Evolutionary conservation across 35 echinoderm and acorn worm species (phyloP).

Genomic region (Eucidaris tribuloides): DNA sequence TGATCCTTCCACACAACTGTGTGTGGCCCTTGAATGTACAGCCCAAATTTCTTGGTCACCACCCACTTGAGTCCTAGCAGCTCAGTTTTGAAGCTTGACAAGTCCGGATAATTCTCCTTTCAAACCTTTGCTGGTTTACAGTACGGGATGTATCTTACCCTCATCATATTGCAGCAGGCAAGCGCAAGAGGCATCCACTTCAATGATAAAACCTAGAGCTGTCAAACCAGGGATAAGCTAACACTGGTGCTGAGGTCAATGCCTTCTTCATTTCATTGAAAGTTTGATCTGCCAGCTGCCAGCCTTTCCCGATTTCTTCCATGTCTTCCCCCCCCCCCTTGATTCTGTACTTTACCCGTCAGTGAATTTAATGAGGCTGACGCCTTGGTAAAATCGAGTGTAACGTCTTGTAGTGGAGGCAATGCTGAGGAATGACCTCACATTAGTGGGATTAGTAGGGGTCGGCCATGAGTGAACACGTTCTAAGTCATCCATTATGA

Average conservation of each 20-base stretch:
- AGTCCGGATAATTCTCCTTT: constrained; percentile 4
- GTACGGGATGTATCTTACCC: neutral
- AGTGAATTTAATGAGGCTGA: neutral
- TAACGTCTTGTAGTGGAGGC: constrained; percentile 47
- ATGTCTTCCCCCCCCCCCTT: no score
- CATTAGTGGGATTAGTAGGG: neutral
- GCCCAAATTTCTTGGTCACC: constrained; percentile 17
- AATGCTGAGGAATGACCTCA: constrained; percentile 34
- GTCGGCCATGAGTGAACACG: constrained; percentile 15
- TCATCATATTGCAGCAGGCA: neutral
- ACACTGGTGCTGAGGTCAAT: neutral
- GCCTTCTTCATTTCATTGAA: neutral
- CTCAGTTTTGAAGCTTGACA: constrained; percentile 45
- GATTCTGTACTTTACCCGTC: neutral
- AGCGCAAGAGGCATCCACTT: neutral
- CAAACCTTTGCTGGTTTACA: constrained; percentile 35
- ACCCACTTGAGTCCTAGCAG: constrained; percentile 32
- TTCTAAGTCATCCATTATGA: constrained; percentile 39
- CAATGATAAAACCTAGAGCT: constrained; percentile 16
- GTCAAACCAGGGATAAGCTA: neutral
- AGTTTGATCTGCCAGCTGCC: neutral
- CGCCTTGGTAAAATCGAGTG: neutral
- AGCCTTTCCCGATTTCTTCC: neutral
- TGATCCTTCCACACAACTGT: constrained; percentile 13
- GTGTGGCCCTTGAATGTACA: constrained; percentile 24